Base-by-base conservation (phyloP, 2,888 invertebrate species). In the Euphydryas editha region DNA sequence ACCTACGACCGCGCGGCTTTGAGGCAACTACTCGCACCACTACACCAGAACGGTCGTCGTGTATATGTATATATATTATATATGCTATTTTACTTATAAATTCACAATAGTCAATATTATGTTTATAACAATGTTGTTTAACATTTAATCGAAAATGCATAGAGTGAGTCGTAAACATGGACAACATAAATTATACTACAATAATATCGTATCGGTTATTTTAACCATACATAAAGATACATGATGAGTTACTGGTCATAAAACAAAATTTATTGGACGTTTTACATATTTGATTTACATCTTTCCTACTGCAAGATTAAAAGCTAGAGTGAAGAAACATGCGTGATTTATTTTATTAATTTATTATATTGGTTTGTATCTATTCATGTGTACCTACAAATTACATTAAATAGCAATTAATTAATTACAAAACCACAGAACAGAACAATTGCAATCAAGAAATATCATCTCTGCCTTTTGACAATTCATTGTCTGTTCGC, bases 201-300 rank as follows among this genome's bases (percentile, higher is more conserved):
- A 18, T 62, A 49, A 7, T 7, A 49, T 36, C 39, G 55, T 47
- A 47, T 61, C 54, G 49, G 55, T 42, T 24, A 63, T 59, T 59
- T 66, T 42, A 68, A 61, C 55, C 46, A 65, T 47, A 30, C 30
- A 30, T 30, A 30, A 30, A 57, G 51, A 46, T 20, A 55, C 55
- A 55, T 68, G 62, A 68, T 68, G 68, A 65, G 44, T 65, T 63
- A 65, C 46, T 46, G 59, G 54, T 68, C 58, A 69, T 73, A 68
- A 70, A 72, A 68, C 54, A 61, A 70, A 69, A 73, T 73, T 71
- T 72, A 72, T 36, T 58, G 21, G 51, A 49, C 57, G 58, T 62
- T 62, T 59, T 18, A 60, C 54, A 51, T 20, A 42, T 42, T 17
- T 67, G 68, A 65, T 59, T 68, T 70, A 72, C 74, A 74, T 70